Evolutionary conservation across 92 coral and sea anemone species (phyloP), one percentile per base, ranked within the genome.

Genomic region (Phenganax marumi): DNA sequence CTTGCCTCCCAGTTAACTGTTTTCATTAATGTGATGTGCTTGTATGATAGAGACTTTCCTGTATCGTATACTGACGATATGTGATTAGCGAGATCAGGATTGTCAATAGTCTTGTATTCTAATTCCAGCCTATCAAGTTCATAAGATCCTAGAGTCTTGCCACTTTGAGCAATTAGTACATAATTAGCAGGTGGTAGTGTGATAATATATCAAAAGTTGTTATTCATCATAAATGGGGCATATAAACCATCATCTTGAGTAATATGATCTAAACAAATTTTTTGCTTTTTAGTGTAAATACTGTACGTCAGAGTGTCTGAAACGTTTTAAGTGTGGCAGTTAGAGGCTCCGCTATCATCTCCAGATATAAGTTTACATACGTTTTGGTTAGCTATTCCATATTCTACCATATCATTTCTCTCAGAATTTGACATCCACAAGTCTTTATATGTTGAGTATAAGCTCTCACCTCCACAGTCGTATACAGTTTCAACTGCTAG

Each of bases 21-120:
- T 51, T 80, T 80, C 63, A 80, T 48, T 9, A 66, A 62, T 48
- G 76, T 80, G 0, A 64, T n/a, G 26, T 33, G 43, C 43, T 4
- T 1, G 4, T 33, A 33, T 33, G 33, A 47, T 4, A 80, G 46
- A 39, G 50, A 19, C 16, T 75, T 65, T 10, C 84, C 84, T 14
- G 22, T 50, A 10, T 7, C 12, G 33, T 80, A 80, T 22, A 3
- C 6, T 79, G 71, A 14, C 2, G 75, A 50, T 49, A 53, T 11
- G 1, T 23, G 3, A 12, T 26, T 33, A 13, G 75, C 84, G 24
- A 65, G 13, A 14, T 18, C 46, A 12, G n/a, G 60, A 33, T 66
- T 66, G 8, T 80, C 75, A 18, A 80, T 80, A 5, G 84, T 80
- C 21, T 78, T 71, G 33, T 78, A 78, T 50, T 78, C 83, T 17